Percentiles rank a stretch among this genome's conserved stretches.
phyloP scores from a whole-genome alignment of 1,140 invertebrate genomes.

The Leptinotarsa undecemlineata region DNA sequence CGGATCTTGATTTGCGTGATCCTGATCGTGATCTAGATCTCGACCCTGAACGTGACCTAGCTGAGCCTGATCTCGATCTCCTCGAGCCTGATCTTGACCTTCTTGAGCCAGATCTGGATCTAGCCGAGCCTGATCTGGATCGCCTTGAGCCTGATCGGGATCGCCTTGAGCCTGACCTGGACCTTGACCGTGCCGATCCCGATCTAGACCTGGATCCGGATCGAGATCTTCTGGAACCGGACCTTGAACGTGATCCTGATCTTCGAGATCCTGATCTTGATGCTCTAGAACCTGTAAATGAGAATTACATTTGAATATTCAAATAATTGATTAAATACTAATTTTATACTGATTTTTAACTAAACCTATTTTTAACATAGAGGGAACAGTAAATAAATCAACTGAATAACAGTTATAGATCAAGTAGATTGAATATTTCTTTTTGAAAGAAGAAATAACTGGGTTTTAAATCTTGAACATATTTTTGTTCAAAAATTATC shows the following conservation, averaged over 20 bases:
- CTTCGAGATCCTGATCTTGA: constrained; percentile 45
- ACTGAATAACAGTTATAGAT: too few species aligned
- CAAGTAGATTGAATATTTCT: too few species aligned
- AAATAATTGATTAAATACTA: neutral
- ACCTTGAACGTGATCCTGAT: constrained; percentile 45
- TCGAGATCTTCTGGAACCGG: constrained; percentile 48
- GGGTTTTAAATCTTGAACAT: too few species aligned
- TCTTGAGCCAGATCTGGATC: constrained; percentile 39
- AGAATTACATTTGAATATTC: neutral
- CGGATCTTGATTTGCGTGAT: constrained; percentile 45
- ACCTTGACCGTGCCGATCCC: constrained; percentile 50
- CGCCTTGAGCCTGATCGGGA: constrained; percentile 44
- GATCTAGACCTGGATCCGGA: constrained; percentile 48
- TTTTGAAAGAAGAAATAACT: too few species aligned
- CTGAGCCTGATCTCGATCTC: constrained; percentile 53
- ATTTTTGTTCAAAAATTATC: too few species aligned
- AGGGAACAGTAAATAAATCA: too few species aligned
- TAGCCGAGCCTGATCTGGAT: constrained; percentile 45
- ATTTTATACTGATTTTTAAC: neutral
- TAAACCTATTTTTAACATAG: too few species aligned
- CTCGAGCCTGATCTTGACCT: constrained; percentile 26
- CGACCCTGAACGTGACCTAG: constrained; percentile 54
- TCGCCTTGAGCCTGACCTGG: constrained; percentile 45
- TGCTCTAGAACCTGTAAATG: constrained; percentile 23
- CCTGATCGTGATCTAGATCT: constrained; percentile 35